Percentiles rank a stretch among this genome's conserved stretches.
Conservation (phyloP, 2,113 vertebrate genomes). For the Rhadina sibilatrix region DNA sequence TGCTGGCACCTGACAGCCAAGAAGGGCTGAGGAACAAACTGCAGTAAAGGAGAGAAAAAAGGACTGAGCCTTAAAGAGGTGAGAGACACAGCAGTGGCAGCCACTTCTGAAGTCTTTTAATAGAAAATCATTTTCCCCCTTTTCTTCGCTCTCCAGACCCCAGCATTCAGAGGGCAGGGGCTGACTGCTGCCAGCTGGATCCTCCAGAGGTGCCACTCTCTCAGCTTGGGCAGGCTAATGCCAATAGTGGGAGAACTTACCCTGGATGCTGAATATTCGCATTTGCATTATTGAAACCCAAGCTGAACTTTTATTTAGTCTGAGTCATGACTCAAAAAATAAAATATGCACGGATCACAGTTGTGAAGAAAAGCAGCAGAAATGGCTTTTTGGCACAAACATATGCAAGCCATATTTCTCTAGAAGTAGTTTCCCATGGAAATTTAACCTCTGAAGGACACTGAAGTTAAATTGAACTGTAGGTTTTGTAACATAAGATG, state of each 20-base stretch:
- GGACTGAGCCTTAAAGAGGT: not conserved
- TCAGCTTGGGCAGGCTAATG: not conserved
- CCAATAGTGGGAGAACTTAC: not conserved
- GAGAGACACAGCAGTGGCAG: not conserved
- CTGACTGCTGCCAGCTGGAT: not conserved
- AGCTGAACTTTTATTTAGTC: conserved; percentile 13
- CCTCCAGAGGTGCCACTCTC: not conserved
- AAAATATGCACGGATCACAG: not conserved
- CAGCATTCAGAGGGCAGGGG: not conserved
- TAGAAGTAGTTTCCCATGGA: not conserved
- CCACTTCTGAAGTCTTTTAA: not conserved
- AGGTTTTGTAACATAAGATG: not conserved
- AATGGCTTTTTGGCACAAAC: conserved; percentile 3
- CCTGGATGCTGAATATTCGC: not conserved
- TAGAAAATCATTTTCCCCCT: not conserved
- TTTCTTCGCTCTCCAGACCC: not conserved
- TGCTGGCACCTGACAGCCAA: not conserved
- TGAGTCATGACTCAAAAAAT: conserved; percentile 17
- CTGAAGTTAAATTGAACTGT: not conserved
- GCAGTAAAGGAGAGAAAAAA: not conserved
- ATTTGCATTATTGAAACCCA: conserved; percentile 22
- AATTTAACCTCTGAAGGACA: conserved; percentile 29
- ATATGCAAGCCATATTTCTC: conserved; percentile 26
- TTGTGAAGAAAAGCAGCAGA: not conserved
- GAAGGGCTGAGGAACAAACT: not conserved